Base-by-base conservation (phyloP, 1,140 invertebrate genomes). In the Coelopa frigida region DNA sequence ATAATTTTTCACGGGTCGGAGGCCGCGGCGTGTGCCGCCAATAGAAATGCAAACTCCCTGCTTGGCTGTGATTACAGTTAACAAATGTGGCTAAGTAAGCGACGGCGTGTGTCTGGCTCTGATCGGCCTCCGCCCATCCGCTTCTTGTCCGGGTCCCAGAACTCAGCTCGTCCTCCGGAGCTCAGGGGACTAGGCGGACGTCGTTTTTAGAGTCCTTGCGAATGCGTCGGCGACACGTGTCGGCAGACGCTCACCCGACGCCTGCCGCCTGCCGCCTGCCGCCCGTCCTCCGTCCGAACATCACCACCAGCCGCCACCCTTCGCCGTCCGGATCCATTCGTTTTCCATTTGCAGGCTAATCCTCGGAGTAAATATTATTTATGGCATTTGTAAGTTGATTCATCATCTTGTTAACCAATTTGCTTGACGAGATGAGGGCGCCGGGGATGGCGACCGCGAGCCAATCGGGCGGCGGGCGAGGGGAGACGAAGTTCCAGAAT, bases 361-460 rank as follows among this genome's bases (percentile, higher is more conserved):
- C 56, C 59, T 52, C 35, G 51, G 38, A 40, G 48, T 56, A 61
- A 64, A 64, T 63, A 63, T 61, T 63, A 64, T 63, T 64, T 64
- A 64, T 64, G 53, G 61, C 61, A 64, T 61, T 64, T 64, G 61
- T 64, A 46, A 46, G 22, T 42, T 44, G 53, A 47, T 47, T 44
- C 20, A 40, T 49, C 50, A 63, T 61, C 63, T 64, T 64, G 61
- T 60, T 55, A 44, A 37, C 24, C 42, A 49, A 44, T 48, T 48
- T 43, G 32, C 23, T 15, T 15, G 39, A 11, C 7, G 14, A 6
- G n/a, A n/a, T n/a, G n/a, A n/a, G n/a, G n/a, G n/a, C n/a, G n/a
- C n/a, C n/a, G n/a, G n/a, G n/a, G n/a, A n/a, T n/a, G n/a, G n/a
- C n/a, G n/a, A n/a, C n/a, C n/a, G n/a, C n/a, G n/a, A n/a, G n/a